Base-by-base conservation (phyloP, 64 coral and sea anemone species). In the Astreopora myriophthalma region DNA sequence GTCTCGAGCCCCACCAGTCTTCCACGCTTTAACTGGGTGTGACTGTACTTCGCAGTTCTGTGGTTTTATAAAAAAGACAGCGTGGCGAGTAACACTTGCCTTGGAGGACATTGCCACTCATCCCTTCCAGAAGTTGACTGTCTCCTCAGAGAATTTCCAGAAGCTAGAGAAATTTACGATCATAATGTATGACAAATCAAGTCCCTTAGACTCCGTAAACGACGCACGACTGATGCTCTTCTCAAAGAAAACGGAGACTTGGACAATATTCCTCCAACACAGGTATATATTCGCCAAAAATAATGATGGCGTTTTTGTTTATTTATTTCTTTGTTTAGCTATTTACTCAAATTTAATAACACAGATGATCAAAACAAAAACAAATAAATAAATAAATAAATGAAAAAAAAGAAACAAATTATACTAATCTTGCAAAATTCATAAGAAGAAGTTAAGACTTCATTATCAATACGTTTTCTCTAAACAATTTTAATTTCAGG, bases 101-200 rank as follows among this genome's bases (percentile, higher is more conserved):
- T 46, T 94, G 34, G 74, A 63, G 61, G 6, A 73, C 76, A 69
- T 88, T 4, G 22, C 75, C 1, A 37, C 17, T n/a, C 73, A 88
- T 39, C 67, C 77, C 35, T 94, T 89, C 24, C 23, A 94, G 69
- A 10, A 57, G 22, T 35, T 94, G 20, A 76, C 1, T 38, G 8
- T 83, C 20, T 31, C 75, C 10, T 89, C 92, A 34, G 78, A 85
- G 55, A 85, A 46, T 58, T 94, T 89, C 67, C 28, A 89, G 66
- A 84, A 37, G 16, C 86, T 90, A 26, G 88, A 95, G 38, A 78
- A 72, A 86, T 30, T 95, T 26, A 87, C 58, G 24, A 61, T 95
- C 10, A 79, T 95, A 37, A 86, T 86, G 87, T 95, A 95, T 48
- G 88, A 95, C 64, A 95, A 74, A 75, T 64, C 70, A 22, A 95